Percentiles rank a stretch among this genome's conserved stretches.
Evolutionary conservation across 2,888 invertebrate genomes (phyloP).

Genomic region (Stenurella melanura): DNA sequence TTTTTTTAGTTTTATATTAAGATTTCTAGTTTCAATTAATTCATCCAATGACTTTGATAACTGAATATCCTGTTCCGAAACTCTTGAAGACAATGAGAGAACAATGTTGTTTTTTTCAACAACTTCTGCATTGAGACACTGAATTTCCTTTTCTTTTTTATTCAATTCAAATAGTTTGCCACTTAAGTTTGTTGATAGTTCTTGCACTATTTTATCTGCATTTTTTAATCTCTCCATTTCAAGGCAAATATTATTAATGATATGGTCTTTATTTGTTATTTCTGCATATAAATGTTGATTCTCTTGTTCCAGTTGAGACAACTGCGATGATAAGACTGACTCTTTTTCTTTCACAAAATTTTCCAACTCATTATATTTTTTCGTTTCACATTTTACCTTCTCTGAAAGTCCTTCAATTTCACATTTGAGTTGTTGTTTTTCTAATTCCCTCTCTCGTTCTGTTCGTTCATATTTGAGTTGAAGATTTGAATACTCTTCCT

Average conservation of each 20-base stretch:
- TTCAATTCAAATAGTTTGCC: conserved; percentile 1
- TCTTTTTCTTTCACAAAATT: conserved; percentile 38
- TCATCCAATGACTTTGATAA: conserved; percentile 29
- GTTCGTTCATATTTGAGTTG: conserved; percentile 19
- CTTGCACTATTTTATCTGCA: conserved; percentile 14
- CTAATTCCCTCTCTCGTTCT: conserved; percentile 17
- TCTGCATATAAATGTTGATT: conserved; percentile 27
- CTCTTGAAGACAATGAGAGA: conserved; percentile 12
- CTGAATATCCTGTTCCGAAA: conserved; percentile 30
- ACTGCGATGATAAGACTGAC: conserved; percentile 36
- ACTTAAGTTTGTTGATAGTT: conserved; percentile 5
- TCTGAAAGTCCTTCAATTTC: conserved; percentile 30
- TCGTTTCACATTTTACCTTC: conserved; percentile 36
- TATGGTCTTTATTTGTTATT: conserved; percentile 37
- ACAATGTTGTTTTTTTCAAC: conserved; percentile 38
- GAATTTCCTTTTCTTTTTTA: conserved; percentile 1
- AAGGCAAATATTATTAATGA: conserved; percentile 36
- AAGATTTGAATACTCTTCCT: conserved; percentile 9
- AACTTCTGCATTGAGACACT: conserved; percentile 2
- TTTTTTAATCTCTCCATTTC: conserved; percentile 25
- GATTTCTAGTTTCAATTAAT: conserved; percentile 34
- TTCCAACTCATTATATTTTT: conserved; percentile 34
- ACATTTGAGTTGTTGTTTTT: conserved; percentile 39
- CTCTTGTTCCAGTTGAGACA: conserved; percentile 36
- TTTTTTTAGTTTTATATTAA: conserved; percentile 26